phyloP scores from a whole-genome alignment of 2,113 vertebrate species.

The Ornithorhynchus anatinus region DNA sequence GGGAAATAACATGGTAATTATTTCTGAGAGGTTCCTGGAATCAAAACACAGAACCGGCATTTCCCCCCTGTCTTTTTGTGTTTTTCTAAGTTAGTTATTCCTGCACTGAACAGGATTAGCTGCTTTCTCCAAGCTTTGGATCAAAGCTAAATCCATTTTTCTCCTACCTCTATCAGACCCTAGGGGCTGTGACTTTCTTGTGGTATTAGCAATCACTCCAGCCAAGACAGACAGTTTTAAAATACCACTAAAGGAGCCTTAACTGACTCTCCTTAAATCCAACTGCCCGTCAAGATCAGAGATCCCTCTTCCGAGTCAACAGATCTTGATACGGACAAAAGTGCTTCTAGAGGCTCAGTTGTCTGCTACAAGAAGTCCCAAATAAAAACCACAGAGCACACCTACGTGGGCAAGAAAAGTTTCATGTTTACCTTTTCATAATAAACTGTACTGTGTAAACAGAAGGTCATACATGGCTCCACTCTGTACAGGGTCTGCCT shows the following conservation, averaged over 20 bases:
- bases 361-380: too few relatives aligned
- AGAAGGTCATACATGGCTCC: background rate
- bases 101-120: constrained; percentile 21
- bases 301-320: too few relatives aligned
- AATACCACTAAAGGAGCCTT: too few relatives aligned
- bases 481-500: background rate
- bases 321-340: constrained; percentile 9
- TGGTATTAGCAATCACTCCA: background rate
- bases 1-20: constrained; percentile 35
- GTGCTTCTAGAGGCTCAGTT: background rate
- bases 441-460: background rate
- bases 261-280: too few relatives aligned
- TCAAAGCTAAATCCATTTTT: background rate
- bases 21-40: constrained; percentile 61
- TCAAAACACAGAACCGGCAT: constrained; percentile 50
- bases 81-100: constrained; percentile 48
- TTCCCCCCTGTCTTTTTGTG: constrained; percentile 51
- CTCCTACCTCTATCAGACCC: background rate
- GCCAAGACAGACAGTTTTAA: background rate
- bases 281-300: too few relatives aligned
- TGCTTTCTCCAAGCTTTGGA: constrained; percentile 35
- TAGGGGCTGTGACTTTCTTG: background rate
- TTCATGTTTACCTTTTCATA: background rate
- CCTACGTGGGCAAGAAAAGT: background rate
- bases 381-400: background rate